Evolutionary conservation across 2,888 invertebrate species (phyloP).

Genomic region (Heliconius erato): DNA sequence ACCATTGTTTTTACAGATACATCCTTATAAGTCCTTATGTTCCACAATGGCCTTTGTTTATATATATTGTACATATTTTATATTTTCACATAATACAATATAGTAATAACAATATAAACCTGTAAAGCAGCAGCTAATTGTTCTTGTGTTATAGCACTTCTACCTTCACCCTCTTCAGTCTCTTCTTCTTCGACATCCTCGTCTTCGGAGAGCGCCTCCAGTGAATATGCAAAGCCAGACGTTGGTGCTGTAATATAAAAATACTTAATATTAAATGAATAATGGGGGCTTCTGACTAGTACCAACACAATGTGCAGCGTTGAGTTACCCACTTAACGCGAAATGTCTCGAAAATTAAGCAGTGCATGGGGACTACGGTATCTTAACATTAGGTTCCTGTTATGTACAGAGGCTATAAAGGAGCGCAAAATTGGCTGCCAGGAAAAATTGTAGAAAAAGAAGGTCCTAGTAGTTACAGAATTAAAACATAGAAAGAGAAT

Average conservation of each 20-base stretch:
- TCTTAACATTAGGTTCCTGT: background rate
- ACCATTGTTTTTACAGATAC: no score
- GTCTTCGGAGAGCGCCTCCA: conserved; percentile 81
- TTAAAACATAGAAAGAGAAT: background rate
- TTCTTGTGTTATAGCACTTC: conserved; percentile 89
- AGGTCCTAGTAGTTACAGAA: background rate
- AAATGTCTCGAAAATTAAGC: no score
- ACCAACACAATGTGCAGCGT: no score
- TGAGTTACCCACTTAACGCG: no score
- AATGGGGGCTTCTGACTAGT: no score
- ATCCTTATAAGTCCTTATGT: no score
- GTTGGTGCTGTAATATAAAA: conserved; percentile 72
- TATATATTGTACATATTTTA: no score
- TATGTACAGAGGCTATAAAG: background rate
- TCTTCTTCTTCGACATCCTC: conserved; percentile 79
- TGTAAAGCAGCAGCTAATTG: conserved; percentile 91
- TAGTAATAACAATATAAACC: conserved; percentile 62
- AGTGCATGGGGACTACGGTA: no score
- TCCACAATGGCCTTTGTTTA: no score
- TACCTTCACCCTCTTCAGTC: conserved; percentile 74
- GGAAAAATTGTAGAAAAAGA: background rate
- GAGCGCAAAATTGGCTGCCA: background rate
- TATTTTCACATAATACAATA: no score
- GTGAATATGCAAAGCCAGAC: conserved; percentile 81
- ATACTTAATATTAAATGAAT: background rate